A percentile compares a stretch with the other conserved stretches of the same genome.
phyloP scores from a whole-genome alignment of 2,113 vertebrate genomes.

The Elephantulus edwardii region DNA sequence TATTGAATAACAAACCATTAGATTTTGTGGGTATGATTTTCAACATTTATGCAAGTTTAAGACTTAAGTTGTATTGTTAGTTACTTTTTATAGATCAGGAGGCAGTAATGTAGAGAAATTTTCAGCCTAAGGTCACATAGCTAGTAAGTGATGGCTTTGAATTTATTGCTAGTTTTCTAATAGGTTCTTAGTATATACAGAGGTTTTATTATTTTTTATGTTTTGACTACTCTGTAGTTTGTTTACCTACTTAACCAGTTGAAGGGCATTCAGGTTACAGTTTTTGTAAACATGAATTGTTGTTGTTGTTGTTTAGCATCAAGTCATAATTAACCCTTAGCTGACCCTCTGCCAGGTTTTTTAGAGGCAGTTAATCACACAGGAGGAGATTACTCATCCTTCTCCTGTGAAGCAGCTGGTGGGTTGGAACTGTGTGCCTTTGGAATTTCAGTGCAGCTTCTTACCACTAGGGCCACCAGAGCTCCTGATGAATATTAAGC shows the following conservation, averaged over 20 bases:
- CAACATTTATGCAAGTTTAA: neutral
- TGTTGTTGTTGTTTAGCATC: too few species aligned
- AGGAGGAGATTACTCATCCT: too few species aligned
- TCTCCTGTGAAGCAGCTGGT: too few species aligned
- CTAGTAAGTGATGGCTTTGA: constrained; percentile 18
- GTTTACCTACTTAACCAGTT: constrained; percentile 3
- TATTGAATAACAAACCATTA: constrained; percentile 32
- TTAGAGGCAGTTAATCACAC: too few species aligned
- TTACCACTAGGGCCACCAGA: too few species aligned
- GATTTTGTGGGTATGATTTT: neutral
- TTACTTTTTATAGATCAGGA: neutral
- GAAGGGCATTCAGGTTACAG: constrained; percentile 26
- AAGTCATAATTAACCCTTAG: too few species aligned
- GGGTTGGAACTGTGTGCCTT: too few species aligned
- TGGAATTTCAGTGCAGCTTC: too few species aligned
- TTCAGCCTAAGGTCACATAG: neutral
- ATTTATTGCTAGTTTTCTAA: constrained; percentile 24
- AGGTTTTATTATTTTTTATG: neutral
- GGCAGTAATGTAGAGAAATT: constrained; percentile 30
- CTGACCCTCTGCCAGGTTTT: too few species aligned
- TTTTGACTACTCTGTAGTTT: neutral
- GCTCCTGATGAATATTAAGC: constrained; percentile 16
- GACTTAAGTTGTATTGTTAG: neutral
- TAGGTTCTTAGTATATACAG: neutral
- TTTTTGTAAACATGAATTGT: too few species aligned